Conservation (phyloP, 2,113 vertebrate species). For the Coryphaenoides rupestris region DNA sequence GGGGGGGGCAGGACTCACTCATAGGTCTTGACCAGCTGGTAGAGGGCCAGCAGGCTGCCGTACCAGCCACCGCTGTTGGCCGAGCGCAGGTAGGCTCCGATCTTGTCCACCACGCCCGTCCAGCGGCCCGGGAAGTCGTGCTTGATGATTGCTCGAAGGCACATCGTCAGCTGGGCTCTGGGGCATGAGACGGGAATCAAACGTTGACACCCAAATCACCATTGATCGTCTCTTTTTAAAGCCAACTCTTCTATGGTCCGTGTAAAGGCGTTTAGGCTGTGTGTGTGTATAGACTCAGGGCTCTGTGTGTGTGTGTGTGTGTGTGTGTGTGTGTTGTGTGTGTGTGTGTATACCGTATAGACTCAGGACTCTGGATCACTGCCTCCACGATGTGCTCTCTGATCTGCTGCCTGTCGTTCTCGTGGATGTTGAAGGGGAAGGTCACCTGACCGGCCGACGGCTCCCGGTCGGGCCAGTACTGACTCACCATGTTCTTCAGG, state of each 20-base stretch:
- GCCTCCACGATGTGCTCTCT: slow-evolving; percentile 93
- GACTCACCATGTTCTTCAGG: slow-evolving; percentile 97
- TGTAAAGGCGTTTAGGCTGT: too few relatives aligned
- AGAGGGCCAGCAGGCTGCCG: slow-evolving; percentile 89
- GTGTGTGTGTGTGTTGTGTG: not conserved
- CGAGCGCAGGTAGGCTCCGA: slow-evolving; percentile 86
- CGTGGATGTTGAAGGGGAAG: slow-evolving; percentile 95
- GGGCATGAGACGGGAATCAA: too few relatives aligned
- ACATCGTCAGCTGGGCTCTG: slow-evolving; percentile 93
- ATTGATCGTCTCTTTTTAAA: too few relatives aligned
- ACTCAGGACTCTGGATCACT: slow-evolving; percentile 91
- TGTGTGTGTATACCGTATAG: slow-evolving; percentile 80
- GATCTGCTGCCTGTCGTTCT: slow-evolving; percentile 94
- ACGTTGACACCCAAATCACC: too few relatives aligned
- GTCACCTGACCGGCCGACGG: slow-evolving; percentile 83
- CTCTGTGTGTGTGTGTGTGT: not conserved
- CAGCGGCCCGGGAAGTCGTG: slow-evolving; percentile 95
- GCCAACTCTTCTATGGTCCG: too few relatives aligned
- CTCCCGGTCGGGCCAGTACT: slow-evolving; percentile 96
- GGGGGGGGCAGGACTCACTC: slow-evolving; percentile 90
- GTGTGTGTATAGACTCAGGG: not conserved
- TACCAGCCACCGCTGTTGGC: slow-evolving; percentile 91
- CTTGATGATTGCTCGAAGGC: slow-evolving; percentile 91
- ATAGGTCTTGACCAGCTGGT: slow-evolving; percentile 95
- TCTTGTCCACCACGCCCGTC: slow-evolving; percentile 91